Percentiles rank a stretch among this genome's conserved stretches.
These are phyloP conservation scores for Antheraea assamensis DNA, from an alignment of 2,888 invertebrate species.

Conservation along the genomic window DNA sequence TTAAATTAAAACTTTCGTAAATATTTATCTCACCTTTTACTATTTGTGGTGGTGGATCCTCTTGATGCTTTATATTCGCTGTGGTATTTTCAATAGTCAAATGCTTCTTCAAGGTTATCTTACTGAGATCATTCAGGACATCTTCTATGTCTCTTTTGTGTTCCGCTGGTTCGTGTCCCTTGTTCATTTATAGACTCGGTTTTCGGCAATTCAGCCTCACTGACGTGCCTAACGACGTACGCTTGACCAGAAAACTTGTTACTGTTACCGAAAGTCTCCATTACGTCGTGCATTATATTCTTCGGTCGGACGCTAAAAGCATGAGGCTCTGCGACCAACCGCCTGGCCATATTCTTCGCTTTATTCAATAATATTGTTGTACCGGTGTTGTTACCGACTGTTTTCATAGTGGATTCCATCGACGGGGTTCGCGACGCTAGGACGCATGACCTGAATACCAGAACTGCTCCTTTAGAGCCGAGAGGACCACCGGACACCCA, in stretches of 20 bases:
- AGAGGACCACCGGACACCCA: slow-evolving; percentile 83
- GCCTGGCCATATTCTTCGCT: slow-evolving; percentile 73
- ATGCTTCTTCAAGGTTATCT: slow-evolving; percentile 74
- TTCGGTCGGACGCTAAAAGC: slow-evolving; percentile 67
- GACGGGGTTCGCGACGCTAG: slow-evolving; percentile 75
- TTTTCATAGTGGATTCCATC: slow-evolving; percentile 72
- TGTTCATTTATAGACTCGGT: slow-evolving; percentile 58
- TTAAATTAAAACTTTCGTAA: too few species aligned
- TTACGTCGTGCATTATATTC: slow-evolving; percentile 76
- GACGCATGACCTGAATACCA: slow-evolving; percentile 86
- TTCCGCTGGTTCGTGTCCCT: slow-evolving; percentile 57
- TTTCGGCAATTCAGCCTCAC: slow-evolving; percentile 60
- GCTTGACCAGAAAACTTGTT: slow-evolving; percentile 59
- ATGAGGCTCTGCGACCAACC: slow-evolving; percentile 71
- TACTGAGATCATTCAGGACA: slow-evolving; percentile 72
- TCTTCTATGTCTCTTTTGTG: slow-evolving; percentile 74
- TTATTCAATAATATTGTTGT: slow-evolving; percentile 71
- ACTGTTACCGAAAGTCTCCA: slow-evolving; percentile 72
- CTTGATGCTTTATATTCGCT: slow-evolving; percentile 70
- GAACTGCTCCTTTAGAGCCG: slow-evolving; percentile 84
- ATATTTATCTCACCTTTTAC: slow-evolving; percentile 47
- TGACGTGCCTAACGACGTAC: slow-evolving; percentile 68
- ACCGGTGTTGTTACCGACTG: slow-evolving; percentile 69
- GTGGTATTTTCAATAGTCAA: slow-evolving; percentile 75
- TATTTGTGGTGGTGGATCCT: slow-evolving; percentile 56